These are phyloP conservation scores for Nephrotoma flavescens DNA, from an alignment of 2,888 invertebrate species.

Conservation along the genomic window DNA sequence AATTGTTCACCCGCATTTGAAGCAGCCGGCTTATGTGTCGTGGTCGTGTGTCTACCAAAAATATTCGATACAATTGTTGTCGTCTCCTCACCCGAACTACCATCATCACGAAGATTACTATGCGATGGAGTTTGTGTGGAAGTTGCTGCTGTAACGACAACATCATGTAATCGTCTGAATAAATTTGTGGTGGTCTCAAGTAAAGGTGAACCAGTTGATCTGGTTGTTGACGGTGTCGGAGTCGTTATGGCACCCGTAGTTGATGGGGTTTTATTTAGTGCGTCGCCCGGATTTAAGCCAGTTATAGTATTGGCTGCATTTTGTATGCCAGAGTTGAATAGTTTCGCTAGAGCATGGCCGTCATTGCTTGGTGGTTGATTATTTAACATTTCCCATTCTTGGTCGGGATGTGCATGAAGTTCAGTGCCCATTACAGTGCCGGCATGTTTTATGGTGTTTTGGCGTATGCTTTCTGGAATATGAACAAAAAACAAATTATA, in stretches of 20 bases:
- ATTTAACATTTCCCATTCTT: slow-evolving; percentile 22
- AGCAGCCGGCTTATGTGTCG: slow-evolving; percentile 9
- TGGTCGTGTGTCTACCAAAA: slow-evolving; percentile 18
- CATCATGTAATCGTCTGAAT: slow-evolving; percentile 1
- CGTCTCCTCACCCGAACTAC: slow-evolving; percentile 30
- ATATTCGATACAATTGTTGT: slow-evolving; percentile 14
- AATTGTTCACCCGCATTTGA: slow-evolving; percentile 9
- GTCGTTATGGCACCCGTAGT: slow-evolving; percentile 23
- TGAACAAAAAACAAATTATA: slow-evolving; percentile 9
- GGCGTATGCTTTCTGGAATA: slow-evolving; percentile 45
- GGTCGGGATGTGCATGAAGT: slow-evolving; percentile 28
- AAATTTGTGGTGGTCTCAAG: neutral
- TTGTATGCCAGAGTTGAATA: slow-evolving; percentile 33
- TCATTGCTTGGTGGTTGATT: neutral
- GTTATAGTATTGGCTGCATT: slow-evolving; percentile 24
- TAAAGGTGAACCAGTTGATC: slow-evolving; percentile 9
- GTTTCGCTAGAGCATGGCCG: slow-evolving; percentile 20
- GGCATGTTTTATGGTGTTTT: slow-evolving; percentile 60
- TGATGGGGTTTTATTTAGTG: slow-evolving; percentile 29
- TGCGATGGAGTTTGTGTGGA: slow-evolving; percentile 17
- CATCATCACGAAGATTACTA: slow-evolving; percentile 17
- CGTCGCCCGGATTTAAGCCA: slow-evolving; percentile 18
- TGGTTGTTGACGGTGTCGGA: slow-evolving; percentile 20
- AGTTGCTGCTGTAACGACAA: slow-evolving; percentile 21
- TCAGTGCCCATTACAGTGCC: slow-evolving; percentile 51